Base-by-base conservation (phyloP, 2,113 vertebrate genomes). In the Amblyopsis rosae region DNA sequence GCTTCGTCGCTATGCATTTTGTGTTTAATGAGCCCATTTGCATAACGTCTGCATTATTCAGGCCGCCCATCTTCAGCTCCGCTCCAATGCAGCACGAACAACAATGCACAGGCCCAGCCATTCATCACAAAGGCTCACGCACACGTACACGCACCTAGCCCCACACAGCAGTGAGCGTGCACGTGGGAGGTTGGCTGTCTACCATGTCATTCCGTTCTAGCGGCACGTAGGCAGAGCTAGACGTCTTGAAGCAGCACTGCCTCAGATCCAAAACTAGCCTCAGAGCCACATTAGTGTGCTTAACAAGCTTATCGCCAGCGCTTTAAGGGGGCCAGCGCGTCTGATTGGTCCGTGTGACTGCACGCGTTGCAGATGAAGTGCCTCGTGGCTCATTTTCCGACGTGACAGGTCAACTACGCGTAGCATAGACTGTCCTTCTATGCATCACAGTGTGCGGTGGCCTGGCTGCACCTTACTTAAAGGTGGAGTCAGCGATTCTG, bases 21-120 rank as follows among this genome's bases (percentile, higher is more conserved):
- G 80, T 88, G 82, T 82, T 94, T 95, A 95, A 96, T 95, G 91
- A 95, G 89, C 72, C 86, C 58, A 95, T 96, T 95, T 94, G 92
- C 94, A 95, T 96, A 95, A 96, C 95, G 90, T 93, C 89, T 87
- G 90, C 90, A 93, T 96, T 94, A 95, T 91, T 93, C 88, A 90
- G 92, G 92, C 93, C 93, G 82, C 84, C 83, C 93, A 85, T 91
- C 92, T 95, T 94, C 90, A 94, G 94, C 91, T 93, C 76, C 93
- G 91, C 87, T 91, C 93, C 92, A 86, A 92, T 82, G 91, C 67
- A 51, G 91, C 90, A 88, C 59, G 72, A 80, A 78, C 92, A 93
- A 85, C 74, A 89, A 86, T 91, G 86, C 55, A 65, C 50, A 41
- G n/a, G 12, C 61, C 1, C 7, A 69, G 73, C 51, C 62, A 74